phyloP scores from a whole-genome alignment of 1,140 invertebrate genomes.

The Vanessa atalanta region DNA sequence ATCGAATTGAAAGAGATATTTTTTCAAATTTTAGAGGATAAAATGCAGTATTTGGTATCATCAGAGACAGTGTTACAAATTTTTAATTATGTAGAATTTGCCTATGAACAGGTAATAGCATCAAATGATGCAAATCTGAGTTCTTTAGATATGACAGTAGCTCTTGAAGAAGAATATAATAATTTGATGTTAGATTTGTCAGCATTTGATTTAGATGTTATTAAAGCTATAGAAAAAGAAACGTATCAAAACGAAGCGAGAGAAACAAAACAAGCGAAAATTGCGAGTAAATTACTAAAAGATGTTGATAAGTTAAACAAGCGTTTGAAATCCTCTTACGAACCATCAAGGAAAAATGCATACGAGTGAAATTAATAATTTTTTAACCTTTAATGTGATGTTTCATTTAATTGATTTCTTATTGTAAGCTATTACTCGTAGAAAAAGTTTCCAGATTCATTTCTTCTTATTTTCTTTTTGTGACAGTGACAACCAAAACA shows the following conservation, averaged over 20 bases:
- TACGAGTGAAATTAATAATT: conserved; percentile 14
- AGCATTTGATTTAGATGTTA: conserved; percentile 80
- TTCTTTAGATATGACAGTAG: conserved; percentile 82
- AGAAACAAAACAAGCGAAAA: conserved; percentile 80
- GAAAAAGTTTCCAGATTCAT: not conserved
- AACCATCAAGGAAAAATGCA: conserved; percentile 58
- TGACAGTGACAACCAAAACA: conserved; percentile 38
- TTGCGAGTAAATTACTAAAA: conserved; percentile 81
- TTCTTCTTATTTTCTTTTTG: not conserved
- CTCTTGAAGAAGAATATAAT: conserved; percentile 83
- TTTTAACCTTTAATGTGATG: not conserved
- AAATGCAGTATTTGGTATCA: conserved; percentile 72
- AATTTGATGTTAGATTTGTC: conserved; percentile 81
- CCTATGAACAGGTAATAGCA: conserved; percentile 83
- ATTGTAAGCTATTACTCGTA: too few relatives aligned
- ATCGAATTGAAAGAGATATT: conserved; percentile 65
- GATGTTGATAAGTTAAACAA: conserved; percentile 80
- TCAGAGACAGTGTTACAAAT: conserved; percentile 82
- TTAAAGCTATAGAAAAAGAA: conserved; percentile 81
- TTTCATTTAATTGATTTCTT: not conserved
- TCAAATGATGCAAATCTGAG: conserved; percentile 81
- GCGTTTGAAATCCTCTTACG: conserved; percentile 78
- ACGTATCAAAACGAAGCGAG: conserved; percentile 82
- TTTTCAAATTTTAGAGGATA: conserved; percentile 61
- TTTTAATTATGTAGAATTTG: conserved; percentile 83